Evolutionary conservation across 2,113 vertebrate genomes (phyloP).

Genomic region (Cephalopholis sonnerati): DNA sequence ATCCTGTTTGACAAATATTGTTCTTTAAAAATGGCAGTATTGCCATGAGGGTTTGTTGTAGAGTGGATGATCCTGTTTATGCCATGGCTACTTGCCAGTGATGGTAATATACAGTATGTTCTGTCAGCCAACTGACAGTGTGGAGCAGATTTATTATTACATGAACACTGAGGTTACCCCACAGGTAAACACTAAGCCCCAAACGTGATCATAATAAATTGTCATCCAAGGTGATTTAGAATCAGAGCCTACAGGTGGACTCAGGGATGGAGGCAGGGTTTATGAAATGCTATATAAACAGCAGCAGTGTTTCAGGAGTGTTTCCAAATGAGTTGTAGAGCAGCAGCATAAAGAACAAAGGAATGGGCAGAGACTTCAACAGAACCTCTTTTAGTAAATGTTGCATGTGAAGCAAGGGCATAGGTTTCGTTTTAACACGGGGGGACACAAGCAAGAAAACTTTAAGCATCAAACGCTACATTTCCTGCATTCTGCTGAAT

Average conservation of each 20-base stretch:
- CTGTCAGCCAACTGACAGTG: slow-evolving; percentile 48
- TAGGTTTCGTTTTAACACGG: no score
- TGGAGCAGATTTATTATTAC: slow-evolving; percentile 62
- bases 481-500: no score
- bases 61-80: slow-evolving; percentile 56
- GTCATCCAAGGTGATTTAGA: slow-evolving; percentile 31
- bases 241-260: slow-evolving; percentile 7
- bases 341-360: not conserved
- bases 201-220: slow-evolving; percentile 26
- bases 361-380: not conserved
- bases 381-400: not conserved
- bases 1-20: slow-evolving; percentile 60
- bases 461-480: no score
- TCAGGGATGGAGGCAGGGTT: not conserved
- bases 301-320: not conserved
- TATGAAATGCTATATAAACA: not conserved
- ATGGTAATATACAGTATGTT: slow-evolving; percentile 48
- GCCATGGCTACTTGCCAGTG: slow-evolving; percentile 51
- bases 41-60: slow-evolving; percentile 13
- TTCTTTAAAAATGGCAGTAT: slow-evolving; percentile 44
- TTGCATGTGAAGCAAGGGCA: no score
- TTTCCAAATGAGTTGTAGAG: not conserved
- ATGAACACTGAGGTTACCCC: slow-evolving; percentile 31
- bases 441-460: no score
- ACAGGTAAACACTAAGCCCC: slow-evolving; percentile 37